Percentiles rank a stretch among this genome's conserved stretches.
These are phyloP conservation scores for Neodon shergylaensis DNA, from an alignment of 2,113 vertebrate species.

Conservation along the genomic window DNA sequence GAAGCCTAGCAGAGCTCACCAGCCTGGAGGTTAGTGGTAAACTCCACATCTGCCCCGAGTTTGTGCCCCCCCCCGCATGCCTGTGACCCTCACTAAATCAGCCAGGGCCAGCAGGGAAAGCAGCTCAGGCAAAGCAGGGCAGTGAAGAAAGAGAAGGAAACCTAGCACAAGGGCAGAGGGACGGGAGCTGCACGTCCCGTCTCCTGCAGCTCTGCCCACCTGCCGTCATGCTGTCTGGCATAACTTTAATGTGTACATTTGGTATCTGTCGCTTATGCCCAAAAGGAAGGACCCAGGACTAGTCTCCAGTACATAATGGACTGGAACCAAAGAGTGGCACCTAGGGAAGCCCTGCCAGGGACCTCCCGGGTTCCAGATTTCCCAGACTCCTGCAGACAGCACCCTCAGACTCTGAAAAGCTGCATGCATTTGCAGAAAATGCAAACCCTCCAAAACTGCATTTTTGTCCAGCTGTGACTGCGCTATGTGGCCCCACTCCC, in stretches of 20 bases:
- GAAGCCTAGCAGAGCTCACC: not conserved
- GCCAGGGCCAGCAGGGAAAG: not conserved
- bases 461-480: not conserved
- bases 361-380: not conserved
- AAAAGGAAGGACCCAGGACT: not conserved
- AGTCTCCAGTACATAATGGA: no score
- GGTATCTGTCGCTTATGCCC: no score
- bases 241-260: no score
- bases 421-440: not conserved
- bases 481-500: fast-evolving
- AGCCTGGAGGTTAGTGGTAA: not conserved
- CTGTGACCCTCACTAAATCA: not conserved
- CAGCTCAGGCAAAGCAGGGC: not conserved
- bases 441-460: not conserved
- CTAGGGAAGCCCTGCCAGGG: not conserved
- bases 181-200: not conserved
- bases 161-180: not conserved
- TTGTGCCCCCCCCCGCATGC: not conserved
- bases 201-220: no score
- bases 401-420: not conserved
- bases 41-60: not conserved
- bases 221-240: fast-evolving
- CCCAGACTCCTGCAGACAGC: not conserved
- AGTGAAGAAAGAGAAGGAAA: not conserved
- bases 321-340: not conserved